These are phyloP conservation scores for Eristalis pertinax DNA, from an alignment of 2,888 invertebrate genomes.

Conservation along the genomic window DNA sequence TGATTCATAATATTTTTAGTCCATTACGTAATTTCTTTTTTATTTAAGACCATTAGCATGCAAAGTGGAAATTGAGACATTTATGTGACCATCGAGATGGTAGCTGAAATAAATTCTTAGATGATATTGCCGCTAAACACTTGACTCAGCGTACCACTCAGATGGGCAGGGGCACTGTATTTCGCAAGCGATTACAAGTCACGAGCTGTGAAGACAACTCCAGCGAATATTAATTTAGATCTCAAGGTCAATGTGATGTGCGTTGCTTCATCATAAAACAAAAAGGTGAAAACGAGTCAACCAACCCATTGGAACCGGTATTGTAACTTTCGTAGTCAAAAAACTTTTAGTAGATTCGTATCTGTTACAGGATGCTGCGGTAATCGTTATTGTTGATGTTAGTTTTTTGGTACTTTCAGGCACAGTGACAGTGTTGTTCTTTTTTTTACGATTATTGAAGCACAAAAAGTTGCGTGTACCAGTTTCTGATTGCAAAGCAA, in stretches of 20 bases:
- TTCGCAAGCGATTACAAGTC: conserved; percentile 17
- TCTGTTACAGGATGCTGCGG: background rate
- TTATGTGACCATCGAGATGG: conserved; percentile 12
- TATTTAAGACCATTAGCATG: conserved; percentile 28
- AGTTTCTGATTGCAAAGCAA: background rate
- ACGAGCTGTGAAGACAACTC: background rate
- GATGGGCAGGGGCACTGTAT: background rate
- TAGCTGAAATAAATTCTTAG: conserved; percentile 39
- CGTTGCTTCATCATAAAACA: background rate
- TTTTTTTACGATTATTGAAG: background rate
- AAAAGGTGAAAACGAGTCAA: conserved; percentile 16
- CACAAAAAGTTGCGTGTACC: background rate
- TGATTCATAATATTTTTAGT: conserved; percentile 49
- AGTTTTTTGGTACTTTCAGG: too few species aligned
- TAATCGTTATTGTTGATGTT: background rate
- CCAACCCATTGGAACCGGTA: conserved; percentile 19
- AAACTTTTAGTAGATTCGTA: background rate
- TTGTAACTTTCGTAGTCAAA: conserved; percentile 19
- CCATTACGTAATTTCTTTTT: conserved; percentile 32
- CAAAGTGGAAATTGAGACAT: conserved; percentile 39
- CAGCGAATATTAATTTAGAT: conserved; percentile 19
- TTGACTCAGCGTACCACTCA: background rate
- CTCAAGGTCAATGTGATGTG: conserved; percentile 31
- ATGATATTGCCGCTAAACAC: background rate
- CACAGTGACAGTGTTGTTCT: background rate